Percentiles rank a stretch among this genome's conserved stretches.
Conservation (phyloP, 2,113 vertebrate species). For the Aphelocoma coerulescens region DNA sequence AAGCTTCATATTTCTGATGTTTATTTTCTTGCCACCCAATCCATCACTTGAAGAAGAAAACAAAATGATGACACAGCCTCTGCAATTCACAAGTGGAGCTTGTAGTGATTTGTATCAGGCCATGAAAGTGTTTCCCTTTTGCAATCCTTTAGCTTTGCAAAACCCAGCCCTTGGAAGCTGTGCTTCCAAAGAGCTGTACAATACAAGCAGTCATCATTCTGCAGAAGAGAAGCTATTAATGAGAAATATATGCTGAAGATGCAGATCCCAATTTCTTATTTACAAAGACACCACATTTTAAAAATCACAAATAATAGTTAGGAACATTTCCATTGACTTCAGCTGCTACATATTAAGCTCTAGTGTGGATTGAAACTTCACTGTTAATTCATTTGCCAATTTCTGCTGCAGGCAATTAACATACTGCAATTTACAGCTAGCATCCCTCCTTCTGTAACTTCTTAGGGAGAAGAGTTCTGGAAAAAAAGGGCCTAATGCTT, state of each 20-base stretch:
- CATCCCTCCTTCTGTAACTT: neutral
- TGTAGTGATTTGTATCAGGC: neutral
- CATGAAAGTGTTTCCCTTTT: neutral
- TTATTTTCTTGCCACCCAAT: neutral
- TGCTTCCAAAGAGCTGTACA: neutral
- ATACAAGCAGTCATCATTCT: neutral
- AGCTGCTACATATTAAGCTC: neutral
- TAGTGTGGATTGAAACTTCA: neutral
- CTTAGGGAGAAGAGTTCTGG: neutral
- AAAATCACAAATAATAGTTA: neutral
- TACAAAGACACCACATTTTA: neutral
- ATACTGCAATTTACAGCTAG: neutral
- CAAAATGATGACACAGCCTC: neutral
- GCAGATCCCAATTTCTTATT: neutral
- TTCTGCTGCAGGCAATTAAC: neutral
- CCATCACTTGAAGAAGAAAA: neutral
- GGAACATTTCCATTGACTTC: neutral
- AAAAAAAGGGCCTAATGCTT: neutral
- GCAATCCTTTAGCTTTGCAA: neutral
- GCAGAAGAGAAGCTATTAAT: neutral
- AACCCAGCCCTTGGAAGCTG: neutral
- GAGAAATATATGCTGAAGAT: neutral
- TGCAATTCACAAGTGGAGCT: neutral
- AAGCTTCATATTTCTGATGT: neutral
- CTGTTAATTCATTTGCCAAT: slow-evolving; percentile 21